These are phyloP conservation scores for Drosophila putrida DNA, from an alignment of 2,888 invertebrate genomes.

Conservation along the genomic window DNA sequence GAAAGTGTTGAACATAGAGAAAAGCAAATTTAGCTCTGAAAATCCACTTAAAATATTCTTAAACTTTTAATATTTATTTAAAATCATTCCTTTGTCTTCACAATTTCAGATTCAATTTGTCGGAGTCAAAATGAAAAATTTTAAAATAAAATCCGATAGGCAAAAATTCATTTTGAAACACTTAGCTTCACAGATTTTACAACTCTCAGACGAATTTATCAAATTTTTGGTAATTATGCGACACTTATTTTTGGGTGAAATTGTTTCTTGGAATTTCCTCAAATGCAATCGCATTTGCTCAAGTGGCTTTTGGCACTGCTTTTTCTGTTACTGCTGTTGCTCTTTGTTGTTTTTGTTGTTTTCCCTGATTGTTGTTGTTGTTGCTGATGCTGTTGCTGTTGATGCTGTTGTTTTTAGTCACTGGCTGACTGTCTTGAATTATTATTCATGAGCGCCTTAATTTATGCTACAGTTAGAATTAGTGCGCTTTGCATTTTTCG, in stretches of 20 bases:
- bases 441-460: conserved; percentile 78
- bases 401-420: conserved; percentile 4
- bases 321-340: conserved; percentile 43
- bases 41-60: not conserved
- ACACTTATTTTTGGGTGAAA: conserved; percentile 10
- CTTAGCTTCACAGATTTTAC: too few relatives aligned
- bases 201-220: too few relatives aligned
- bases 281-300: conserved; percentile 58
- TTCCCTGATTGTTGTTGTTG: conserved; percentile 21
- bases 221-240: not conserved
- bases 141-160: too few relatives aligned
- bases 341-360: conserved; percentile 19
- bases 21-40: not conserved
- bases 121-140: too few relatives aligned
- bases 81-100: too few relatives aligned
- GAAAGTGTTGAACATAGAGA: not conserved
- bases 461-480: conserved; percentile 80
- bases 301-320: conserved; percentile 65
- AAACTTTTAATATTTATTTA: too few relatives aligned
- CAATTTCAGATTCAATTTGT: too few relatives aligned
- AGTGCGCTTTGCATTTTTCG: conserved; percentile 75
- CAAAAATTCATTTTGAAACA: too few relatives aligned
- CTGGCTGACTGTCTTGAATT: conserved; percentile 69
- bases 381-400: conserved; percentile 3
- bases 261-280: conserved; percentile 24